Evolutionary conservation across 2,888 invertebrate species (phyloP), one percentile per base, ranked within the genome.

Genomic region (Smittia aterrima): DNA sequence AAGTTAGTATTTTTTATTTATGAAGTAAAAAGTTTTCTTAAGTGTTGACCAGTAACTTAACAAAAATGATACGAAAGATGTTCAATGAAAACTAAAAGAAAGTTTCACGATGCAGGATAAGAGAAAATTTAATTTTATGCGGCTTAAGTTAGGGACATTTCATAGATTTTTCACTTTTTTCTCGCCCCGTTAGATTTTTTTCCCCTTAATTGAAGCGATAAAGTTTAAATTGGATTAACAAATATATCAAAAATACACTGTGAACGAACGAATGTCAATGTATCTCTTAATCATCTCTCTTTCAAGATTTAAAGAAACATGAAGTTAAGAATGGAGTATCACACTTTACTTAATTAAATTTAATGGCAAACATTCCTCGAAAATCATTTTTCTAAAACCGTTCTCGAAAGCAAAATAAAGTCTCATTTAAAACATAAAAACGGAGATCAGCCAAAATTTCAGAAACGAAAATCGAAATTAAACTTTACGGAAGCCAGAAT

Each of bases 1-100:
- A 70, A 70, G 41, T 70, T 70, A 70, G 70, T 70, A 70, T 70
- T 70, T 67, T 70, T 70, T 70, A 70, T 70, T 70, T 70, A 70
- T 70, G 54, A 70, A 58, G 22, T 58, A 58, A 58, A 20, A 20
- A 18, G 22, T 58, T 58, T 22, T 58, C 58, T 58, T 58, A 18
- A 58, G 58, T 47, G 47, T 58, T 58, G 58, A 58, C 11, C n/a
- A 58, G 18, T 54, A 70, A 27, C 22, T 20, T 27, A 25, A 54
- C 47, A 13, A 20, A 54, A 32, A 54, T 25, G 27, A 70, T 24
- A 53, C 58, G 40, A 22, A 47, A 41, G 24, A 68, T 47, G 68
- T 68, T 68, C n/a, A 53, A 47, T 18, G 67, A 66, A 18, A 66
- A n/a, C 25, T 27, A 27, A 32, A 58, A 47, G 16, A 53, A 58